Conservation (phyloP, 1,140 invertebrate genomes). For the Drosophila melanogaster region Release_6_plus_ISO1_MT NC_004354.4:11294501-11295000, state of each 20-base stretch:
- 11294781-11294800: conserved; percentile 40
- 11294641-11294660: conserved; percentile 18
- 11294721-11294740: conserved; percentile 34
- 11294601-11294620: conserved; percentile 1
- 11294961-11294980: neutral
- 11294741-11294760: neutral
- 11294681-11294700: conserved; percentile 38
- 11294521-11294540: neutral
- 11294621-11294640: conserved; percentile 13
- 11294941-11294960: neutral
- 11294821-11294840: conserved; percentile 42
- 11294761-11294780: conserved; percentile 24
- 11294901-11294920: conserved; percentile 6
- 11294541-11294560: neutral
- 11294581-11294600: too few species aligned
- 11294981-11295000: neutral
- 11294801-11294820: conserved; percentile 46
- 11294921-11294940: conserved; percentile 15
- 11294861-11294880: conserved; percentile 42
- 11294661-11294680: neutral
- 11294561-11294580: too few species aligned
- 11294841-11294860: conserved; percentile 19
- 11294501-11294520: neutral
- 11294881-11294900: neutral
- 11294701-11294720: conserved; percentile 20